Percentiles rank a stretch among this genome's conserved stretches.
These are phyloP conservation scores for Ecliptopera silaceata DNA, from an alignment of 2,888 invertebrate species.

Conservation along the genomic window DNA sequence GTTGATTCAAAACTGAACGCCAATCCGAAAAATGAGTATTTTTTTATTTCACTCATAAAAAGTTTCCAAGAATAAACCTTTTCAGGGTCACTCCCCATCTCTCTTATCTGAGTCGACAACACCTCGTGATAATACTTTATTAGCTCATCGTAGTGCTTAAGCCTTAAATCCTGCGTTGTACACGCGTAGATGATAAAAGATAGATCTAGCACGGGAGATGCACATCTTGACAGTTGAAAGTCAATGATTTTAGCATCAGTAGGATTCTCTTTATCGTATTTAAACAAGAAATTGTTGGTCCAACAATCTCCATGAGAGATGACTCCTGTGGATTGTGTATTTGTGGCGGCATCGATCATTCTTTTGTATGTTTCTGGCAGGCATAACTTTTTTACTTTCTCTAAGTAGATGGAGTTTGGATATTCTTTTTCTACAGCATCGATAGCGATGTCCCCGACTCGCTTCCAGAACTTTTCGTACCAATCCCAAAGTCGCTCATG, in stretches of 20 bases:
- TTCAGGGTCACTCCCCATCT: constrained; percentile 84
- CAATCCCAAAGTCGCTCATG: constrained; percentile 77
- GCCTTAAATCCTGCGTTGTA: constrained; percentile 82
- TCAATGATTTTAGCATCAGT: constrained; percentile 85
- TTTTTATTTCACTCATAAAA: constrained; percentile 81
- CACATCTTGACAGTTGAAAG: constrained; percentile 85
- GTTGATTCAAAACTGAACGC: constrained; percentile 84
- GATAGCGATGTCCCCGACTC: constrained; percentile 78
- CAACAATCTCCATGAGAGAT: constrained; percentile 89
- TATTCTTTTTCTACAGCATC: constrained; percentile 86
- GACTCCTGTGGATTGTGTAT: constrained; percentile 71
- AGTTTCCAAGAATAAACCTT: constrained; percentile 77
- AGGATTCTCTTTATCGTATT: constrained; percentile 54
- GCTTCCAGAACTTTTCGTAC: constrained; percentile 81
- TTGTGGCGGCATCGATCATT: constrained; percentile 66
- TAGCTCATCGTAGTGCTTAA: constrained; percentile 82
- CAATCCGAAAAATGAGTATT: constrained; percentile 81
- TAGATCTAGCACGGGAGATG: constrained; percentile 83
- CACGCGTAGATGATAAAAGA: constrained; percentile 82
- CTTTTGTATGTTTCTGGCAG: constrained; percentile 78
- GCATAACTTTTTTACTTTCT: constrained; percentile 79
- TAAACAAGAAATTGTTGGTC: constrained; percentile 88
- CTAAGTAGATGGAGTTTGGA: constrained; percentile 82
- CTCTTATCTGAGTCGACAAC: constrained; percentile 77
- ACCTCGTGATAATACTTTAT: constrained; percentile 84